phyloP scores from a whole-genome alignment of 2,113 vertebrate genomes.

The Ondatra zibethicus region DNA sequence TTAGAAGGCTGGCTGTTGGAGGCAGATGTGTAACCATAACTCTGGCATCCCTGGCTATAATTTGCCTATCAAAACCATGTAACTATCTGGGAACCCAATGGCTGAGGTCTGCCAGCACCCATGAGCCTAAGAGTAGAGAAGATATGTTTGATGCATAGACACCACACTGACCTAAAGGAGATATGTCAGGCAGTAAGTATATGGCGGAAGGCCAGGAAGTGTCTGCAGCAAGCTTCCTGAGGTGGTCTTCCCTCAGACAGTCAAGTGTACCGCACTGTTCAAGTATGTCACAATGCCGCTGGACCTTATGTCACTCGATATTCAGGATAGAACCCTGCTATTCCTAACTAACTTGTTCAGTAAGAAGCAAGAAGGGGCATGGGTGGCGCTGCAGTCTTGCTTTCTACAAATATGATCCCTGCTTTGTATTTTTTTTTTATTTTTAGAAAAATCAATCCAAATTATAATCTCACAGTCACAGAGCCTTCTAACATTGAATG shows the following conservation, averaged over 20 bases:
- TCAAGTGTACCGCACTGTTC: slow-evolving; percentile 52
- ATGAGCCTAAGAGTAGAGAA: slow-evolving; percentile 82
- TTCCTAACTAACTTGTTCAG: slow-evolving; percentile 57
- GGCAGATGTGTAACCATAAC: slow-evolving; percentile 86
- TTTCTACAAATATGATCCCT: slow-evolving; percentile 17
- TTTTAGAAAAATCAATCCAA: background rate
- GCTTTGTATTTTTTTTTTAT: background rate
- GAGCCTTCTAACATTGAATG: background rate
- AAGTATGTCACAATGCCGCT: slow-evolving; percentile 54
- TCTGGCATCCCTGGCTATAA: slow-evolving; percentile 85
- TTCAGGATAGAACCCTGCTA: slow-evolving; percentile 67
- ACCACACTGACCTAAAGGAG: slow-evolving; percentile 81
- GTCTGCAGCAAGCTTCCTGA: slow-evolving; percentile 80
- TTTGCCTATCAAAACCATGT: slow-evolving; percentile 86
- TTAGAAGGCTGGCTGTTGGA: slow-evolving; percentile 75
- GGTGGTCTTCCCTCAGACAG: slow-evolving; percentile 77
- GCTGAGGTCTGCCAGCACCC: slow-evolving; percentile 81
- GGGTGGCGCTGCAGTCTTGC: background rate
- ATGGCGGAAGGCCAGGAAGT: slow-evolving; percentile 69
- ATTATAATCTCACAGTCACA: background rate
- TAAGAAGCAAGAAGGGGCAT: background rate
- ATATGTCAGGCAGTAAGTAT: slow-evolving; percentile 73
- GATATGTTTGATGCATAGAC: slow-evolving; percentile 82
- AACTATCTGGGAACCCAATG: slow-evolving; percentile 86
- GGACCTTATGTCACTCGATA: slow-evolving; percentile 64